A percentile compares a stretch with the other conserved stretches of the same genome.
These are phyloP conservation scores for Agonopterix arenella DNA, from an alignment of 2,888 invertebrate species.

Conservation along the genomic window DNA sequence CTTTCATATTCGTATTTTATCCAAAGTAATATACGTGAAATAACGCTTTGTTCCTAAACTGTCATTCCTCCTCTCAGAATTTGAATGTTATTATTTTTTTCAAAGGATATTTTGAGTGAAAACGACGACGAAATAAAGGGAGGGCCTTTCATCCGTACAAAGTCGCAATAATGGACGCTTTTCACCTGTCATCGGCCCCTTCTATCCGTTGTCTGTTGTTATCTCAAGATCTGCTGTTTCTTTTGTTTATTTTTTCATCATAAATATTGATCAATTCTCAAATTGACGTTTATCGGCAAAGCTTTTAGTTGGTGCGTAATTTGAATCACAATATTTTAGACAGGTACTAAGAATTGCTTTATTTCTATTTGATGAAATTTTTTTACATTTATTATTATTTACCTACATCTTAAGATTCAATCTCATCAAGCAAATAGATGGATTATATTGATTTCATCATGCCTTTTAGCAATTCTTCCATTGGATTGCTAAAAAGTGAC, in stretches of 20 bases:
- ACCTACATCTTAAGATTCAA: too few species aligned
- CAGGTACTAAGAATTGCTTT: too few species aligned
- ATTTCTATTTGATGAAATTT: too few species aligned
- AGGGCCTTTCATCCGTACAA: conserved; percentile 35
- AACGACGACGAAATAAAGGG: conserved; percentile 32
- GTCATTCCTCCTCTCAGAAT: conserved; percentile 23
- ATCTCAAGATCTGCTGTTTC: conserved; percentile 21
- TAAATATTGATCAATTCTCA: not conserved
- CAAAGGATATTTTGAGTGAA: conserved; percentile 34
- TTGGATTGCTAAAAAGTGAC: too few species aligned
- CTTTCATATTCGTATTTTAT: too few species aligned
- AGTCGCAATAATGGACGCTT: conserved; percentile 46
- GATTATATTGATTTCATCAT: too few species aligned
- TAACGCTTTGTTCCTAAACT: conserved; percentile 35
- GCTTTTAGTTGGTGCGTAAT: too few species aligned
- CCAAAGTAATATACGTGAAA: conserved; percentile 9
- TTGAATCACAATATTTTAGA: too few species aligned
- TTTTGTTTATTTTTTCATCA: conserved; percentile 11
- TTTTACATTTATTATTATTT: too few species aligned
- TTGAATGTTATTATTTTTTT: conserved; percentile 34
- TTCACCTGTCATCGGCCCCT: conserved; percentile 45
- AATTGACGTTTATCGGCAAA: not conserved
- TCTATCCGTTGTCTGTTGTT: conserved; percentile 18
- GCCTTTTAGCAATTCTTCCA: too few species aligned
- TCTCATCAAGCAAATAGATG: too few species aligned